phyloP scores from a whole-genome alignment of 2,888 invertebrate species.

The Spodoptera exigua region DNA sequence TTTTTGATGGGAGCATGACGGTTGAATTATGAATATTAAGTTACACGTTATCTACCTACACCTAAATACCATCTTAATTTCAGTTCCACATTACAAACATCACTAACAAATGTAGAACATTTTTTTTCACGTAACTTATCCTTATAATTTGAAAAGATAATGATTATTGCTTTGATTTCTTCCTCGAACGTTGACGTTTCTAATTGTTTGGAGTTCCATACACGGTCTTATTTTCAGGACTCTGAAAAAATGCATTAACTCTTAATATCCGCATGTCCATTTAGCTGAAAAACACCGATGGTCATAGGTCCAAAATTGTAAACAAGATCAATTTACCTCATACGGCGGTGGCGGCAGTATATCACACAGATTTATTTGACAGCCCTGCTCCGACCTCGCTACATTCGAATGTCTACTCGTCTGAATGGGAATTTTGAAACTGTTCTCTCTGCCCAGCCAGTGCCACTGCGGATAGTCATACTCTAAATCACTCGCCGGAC shows the following conservation, averaged over 20 bases:
- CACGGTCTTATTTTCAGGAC: constrained; percentile 81
- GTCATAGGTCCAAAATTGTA: constrained; percentile 66
- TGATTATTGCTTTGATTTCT: constrained; percentile 59
- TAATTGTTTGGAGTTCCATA: constrained; percentile 64
- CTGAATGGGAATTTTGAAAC: constrained; percentile 88
- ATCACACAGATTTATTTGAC: constrained; percentile 91
- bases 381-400: constrained; percentile 86
- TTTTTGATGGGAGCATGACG: no score
- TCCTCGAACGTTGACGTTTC: constrained; percentile 33
- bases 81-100: constrained; percentile 47
- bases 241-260: constrained; percentile 73
- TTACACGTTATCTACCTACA: constrained; percentile 60
- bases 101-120: constrained; percentile 50
- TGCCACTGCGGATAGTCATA: constrained; percentile 88
- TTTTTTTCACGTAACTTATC: constrained; percentile 43
- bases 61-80: constrained; percentile 52
- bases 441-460: constrained; percentile 86
- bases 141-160: constrained; percentile 56
- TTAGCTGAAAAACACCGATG: constrained; percentile 62
- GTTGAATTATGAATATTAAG: no score
- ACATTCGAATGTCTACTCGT: constrained; percentile 84
- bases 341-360: constrained; percentile 91
- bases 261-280: constrained; percentile 60
- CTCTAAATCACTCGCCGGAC: constrained; percentile 86
- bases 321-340: constrained; percentile 86